Percentiles rank a stretch among this genome's conserved stretches.
These are phyloP conservation scores for Congeria kusceri DNA, from an alignment of 2,888 invertebrate species.

Conservation along the genomic window DNA sequence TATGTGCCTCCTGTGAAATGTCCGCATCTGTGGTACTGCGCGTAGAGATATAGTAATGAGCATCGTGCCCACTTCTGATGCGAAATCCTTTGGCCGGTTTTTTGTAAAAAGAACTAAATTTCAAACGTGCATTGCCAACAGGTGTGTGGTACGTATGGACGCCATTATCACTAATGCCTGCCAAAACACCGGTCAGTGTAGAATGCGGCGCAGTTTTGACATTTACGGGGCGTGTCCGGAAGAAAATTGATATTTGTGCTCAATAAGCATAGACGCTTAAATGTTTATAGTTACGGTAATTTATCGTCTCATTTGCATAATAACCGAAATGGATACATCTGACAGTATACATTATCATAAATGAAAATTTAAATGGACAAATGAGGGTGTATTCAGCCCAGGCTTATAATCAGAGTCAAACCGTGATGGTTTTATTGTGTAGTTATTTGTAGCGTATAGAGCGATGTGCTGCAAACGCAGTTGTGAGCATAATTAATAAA, in stretches of 20 bases:
- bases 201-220: conserved; percentile 24
- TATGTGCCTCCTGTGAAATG: no score
- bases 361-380: conserved; percentile 36
- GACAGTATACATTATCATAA: conserved; percentile 56
- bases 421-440: no score
- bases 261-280: conserved; percentile 43
- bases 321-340: conserved; percentile 52
- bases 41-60: no score
- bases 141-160: conserved; percentile 1
- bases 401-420: neutral
- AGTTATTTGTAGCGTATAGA: no score
- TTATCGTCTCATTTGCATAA: conserved; percentile 62
- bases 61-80: no score
- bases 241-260: conserved; percentile 31
- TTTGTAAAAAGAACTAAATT: no score
- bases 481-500: no score
- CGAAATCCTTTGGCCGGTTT: no score
- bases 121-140: neutral
- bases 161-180: conserved; percentile 1
- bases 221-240: conserved; percentile 18
- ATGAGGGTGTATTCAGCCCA: neutral
- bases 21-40: no score
- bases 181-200: conserved; percentile 29
- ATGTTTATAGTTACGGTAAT: conserved; percentile 39
- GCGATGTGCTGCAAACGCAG: no score